Evolutionary conservation across 1,140 invertebrate species (phyloP), one percentile per base, ranked within the genome.

Genomic region (Drosophila cardini): DNA sequence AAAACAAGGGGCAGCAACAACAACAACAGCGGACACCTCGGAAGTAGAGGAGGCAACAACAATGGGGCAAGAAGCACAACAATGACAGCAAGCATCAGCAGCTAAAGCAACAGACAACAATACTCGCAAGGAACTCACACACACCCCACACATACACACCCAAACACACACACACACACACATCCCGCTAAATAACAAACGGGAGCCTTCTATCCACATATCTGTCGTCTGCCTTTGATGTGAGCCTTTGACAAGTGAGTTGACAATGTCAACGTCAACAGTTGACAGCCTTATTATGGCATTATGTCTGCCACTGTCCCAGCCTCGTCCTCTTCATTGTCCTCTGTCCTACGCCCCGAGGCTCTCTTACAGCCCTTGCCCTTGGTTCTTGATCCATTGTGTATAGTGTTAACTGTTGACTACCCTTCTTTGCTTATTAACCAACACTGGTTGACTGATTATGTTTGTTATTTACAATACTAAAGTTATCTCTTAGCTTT

Each of bases 211-310:
- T 69, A 55, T 55, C 79, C 76, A 80, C 76, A 80, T 87, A 87
- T 87, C 83, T 87, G 84, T 90, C 85, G 85, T 80, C 86, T 90
- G 87, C 67, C 83, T 90, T 90, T 90, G 87, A 90, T 90, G 87
- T 90, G 86, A 72, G 75, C 76, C 83, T 90, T 90, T 90, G 87
- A 90, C 87, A 90, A 90, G 82, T 90, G 82, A 90, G 82, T 90
- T 90, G 87, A 90, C 87, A 90, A 91, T 86, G 90, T 91, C 89
- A 86, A 86, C 83, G 86, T 91, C 85, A 91, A 76, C 72, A 76
- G 82, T 80, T 91, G 90, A 91, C 90, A 90, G 85, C 82, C 81
- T 91, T 91, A 91, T 90, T 90, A 90, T 87, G 82, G 82, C 70
- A 75, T 85, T 85, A 80, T 71, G 72, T 52, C 63, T 36, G 26